These are phyloP conservation scores for Lasioglossum vierecki DNA, from an alignment of 2,888 invertebrate species.

Conservation along the genomic window DNA sequence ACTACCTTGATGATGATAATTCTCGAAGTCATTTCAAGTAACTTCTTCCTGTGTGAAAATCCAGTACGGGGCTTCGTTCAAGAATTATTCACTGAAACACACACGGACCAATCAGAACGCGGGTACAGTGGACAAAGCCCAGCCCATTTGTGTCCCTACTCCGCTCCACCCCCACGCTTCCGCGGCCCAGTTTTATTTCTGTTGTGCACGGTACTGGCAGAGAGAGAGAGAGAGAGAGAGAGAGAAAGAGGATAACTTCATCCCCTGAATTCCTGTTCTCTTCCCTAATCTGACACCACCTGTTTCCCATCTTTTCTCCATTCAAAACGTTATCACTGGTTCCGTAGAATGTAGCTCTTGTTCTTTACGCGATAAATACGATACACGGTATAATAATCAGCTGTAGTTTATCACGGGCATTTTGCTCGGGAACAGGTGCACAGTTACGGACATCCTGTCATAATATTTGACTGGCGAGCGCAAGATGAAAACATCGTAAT, in stretches of 20 bases:
- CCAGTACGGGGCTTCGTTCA: background rate
- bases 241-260: too few relatives aligned
- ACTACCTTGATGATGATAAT: background rate
- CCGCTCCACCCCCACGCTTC: too few relatives aligned
- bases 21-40: background rate
- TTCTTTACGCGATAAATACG: constrained; percentile 22
- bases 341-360: constrained; percentile 29
- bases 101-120: background rate
- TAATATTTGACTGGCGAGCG: background rate
- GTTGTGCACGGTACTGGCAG: too few relatives aligned
- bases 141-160: too few relatives aligned
- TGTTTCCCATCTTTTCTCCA: background rate
- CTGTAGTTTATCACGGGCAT: constrained; percentile 21
- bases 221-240: too few relatives aligned
- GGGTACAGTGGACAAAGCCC: background rate
- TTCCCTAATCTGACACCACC: constrained; percentile 2
- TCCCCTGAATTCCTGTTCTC: too few relatives aligned
- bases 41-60: background rate
- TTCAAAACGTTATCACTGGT: constrained; percentile 5
- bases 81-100: background rate
- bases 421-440: constrained; percentile 35
- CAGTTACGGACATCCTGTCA: constrained; percentile 9
- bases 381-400: constrained; percentile 7
- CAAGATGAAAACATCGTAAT: background rate
- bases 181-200: too few relatives aligned